Conservation (phyloP, 1,140 invertebrate species). For the Drosophila funebris region DNA sequence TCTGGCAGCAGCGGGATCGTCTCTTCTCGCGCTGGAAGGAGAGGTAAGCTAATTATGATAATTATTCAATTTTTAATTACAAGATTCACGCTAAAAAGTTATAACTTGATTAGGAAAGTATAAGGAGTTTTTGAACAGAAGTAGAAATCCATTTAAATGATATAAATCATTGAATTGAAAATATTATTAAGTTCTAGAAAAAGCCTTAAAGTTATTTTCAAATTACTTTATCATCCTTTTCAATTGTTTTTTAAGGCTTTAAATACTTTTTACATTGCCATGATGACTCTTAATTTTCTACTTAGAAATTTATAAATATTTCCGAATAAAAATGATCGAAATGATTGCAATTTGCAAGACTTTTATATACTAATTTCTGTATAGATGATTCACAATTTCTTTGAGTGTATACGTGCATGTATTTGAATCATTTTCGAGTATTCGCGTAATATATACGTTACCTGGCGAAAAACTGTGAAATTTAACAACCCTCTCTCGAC, state of each 20-base stretch:
- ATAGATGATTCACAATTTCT: neutral
- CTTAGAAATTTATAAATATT: too few species aligned
- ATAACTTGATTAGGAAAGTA: too few species aligned
- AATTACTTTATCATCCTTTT: too few species aligned
- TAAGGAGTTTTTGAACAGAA: neutral
- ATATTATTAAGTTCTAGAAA: too few species aligned
- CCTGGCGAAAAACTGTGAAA: slow-evolving; percentile 16
- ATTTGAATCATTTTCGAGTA: neutral
- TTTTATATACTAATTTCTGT: neutral
- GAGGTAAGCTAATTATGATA: slow-evolving; percentile 69
- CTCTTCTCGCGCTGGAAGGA: slow-evolving; percentile 89
- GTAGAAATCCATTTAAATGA: too few species aligned
- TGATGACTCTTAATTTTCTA: too few species aligned
- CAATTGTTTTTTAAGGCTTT: too few species aligned
- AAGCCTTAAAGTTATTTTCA: too few species aligned
- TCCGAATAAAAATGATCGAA: too few species aligned
- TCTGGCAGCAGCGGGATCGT: slow-evolving; percentile 88
- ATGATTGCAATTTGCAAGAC: neutral
- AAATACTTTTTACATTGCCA: too few species aligned
- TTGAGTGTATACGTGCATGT: slow-evolving; percentile 4
- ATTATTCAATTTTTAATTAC: neutral
- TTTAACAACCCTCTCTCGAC: slow-evolving; percentile 21
- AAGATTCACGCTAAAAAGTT: too few species aligned
- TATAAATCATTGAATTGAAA: too few species aligned
- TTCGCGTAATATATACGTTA: neutral